Base-by-base conservation (phyloP, 2,113 vertebrate species). In the Microtus oregoni region DNA sequence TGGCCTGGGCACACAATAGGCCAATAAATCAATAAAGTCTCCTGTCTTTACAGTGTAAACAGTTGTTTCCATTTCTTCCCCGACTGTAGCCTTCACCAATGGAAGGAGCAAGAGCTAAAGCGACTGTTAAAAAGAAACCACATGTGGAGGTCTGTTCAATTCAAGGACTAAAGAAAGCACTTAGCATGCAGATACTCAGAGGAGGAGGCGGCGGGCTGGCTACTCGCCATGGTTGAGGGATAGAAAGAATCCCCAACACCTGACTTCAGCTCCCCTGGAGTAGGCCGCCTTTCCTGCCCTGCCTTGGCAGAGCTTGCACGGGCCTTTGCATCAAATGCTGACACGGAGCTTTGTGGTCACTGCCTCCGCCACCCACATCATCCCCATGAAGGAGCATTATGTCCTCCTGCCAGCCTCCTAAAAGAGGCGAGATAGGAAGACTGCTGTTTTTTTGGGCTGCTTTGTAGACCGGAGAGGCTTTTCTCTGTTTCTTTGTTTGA, bases 401-500 rank as follows among this genome's bases (percentile, higher is more conserved):
- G 91, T 70, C 14, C 65, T 87, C 47, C 41, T 90, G 82, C 94
- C 94, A 88, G 32, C 50, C 24, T 94, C 72, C 28, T 44, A 52
- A 90, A 50, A 35, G 72, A 24, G 72, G 8, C 72, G 13, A 61
- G 30, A 73, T 19, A 93, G 86, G 76, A 92, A 96, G 90, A n/a
- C 81, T 2, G 8, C 13, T 8, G 17, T 44, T 85, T 88, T 88
- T 88, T 55, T 90, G 50, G 44, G 58, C 26, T 67, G 72, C 35
- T 78, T 77, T 92, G 61, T 68, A 86, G 50, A 22, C 38, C 85
- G 19, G 58, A 58, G 58, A 26, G 12, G 41, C 22, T 83, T 52
- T 52, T 93, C 94, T 72, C 76, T 89, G 76, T 91, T 92, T 86
- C 81, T 94, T 92, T 89, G 38, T 92, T 72, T 81, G 76, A 73